Percentiles rank a stretch among this genome's conserved stretches.
These are phyloP conservation scores for Mamestra configurata DNA, from an alignment of 1,140 invertebrate species.

Conservation along the genomic window DNA sequence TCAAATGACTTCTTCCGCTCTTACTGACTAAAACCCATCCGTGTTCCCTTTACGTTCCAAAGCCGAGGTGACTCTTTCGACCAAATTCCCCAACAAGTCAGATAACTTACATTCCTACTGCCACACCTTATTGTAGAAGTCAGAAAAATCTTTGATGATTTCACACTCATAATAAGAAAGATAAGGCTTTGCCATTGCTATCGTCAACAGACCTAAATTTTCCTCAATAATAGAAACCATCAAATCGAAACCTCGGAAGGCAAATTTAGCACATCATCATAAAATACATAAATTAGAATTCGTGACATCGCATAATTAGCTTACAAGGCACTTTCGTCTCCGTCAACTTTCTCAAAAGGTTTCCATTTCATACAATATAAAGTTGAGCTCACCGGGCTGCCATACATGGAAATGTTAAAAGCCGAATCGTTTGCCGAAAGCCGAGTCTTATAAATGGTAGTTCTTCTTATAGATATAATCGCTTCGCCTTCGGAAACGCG, in stretches of 20 bases:
- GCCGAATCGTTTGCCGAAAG: conserved; percentile 24
- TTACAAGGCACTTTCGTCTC: background rate
- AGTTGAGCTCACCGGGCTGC: background rate
- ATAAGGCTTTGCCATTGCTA: too few species aligned
- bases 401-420: conserved; percentile 10
- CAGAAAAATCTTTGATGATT: too few species aligned
- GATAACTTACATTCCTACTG: too few species aligned
- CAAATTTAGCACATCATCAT: conserved; percentile 3
- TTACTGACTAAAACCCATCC: too few species aligned
- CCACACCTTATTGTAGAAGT: too few species aligned
- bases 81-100: too few species aligned
- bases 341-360: conserved; percentile 2
- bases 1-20: too few species aligned
- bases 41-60: too few species aligned
- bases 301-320: conserved; percentile 27
- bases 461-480: conserved; percentile 37
- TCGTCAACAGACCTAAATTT: background rate
- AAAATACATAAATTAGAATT: background rate
- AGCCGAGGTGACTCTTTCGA: too few species aligned
- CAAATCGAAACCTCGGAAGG: background rate
- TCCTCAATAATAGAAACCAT: background rate
- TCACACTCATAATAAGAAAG: too few species aligned
- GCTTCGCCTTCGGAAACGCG: conserved; percentile 27
- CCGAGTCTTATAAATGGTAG: conserved; percentile 28
- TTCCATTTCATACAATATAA: conserved; percentile 17